These are phyloP conservation scores for Drosophila atripex DNA, from an alignment of 2,888 invertebrate species.

Conservation along the genomic window DNA sequence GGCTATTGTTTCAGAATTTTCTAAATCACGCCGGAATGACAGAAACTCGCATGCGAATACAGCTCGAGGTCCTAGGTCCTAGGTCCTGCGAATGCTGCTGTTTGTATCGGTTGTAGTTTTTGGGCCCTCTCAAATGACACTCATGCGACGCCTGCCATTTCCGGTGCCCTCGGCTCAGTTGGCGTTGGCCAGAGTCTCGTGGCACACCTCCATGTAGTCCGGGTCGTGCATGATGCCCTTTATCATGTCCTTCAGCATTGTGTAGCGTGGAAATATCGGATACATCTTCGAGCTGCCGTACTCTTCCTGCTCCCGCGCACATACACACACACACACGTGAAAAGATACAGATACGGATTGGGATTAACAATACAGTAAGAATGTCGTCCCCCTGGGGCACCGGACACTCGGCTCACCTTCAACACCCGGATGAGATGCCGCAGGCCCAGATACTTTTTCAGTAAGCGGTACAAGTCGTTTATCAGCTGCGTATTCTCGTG, in stretches of 20 bases:
- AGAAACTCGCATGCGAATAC: slow-evolving; percentile 60
- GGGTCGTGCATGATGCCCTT: slow-evolving; percentile 97
- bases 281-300: slow-evolving; percentile 96
- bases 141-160: slow-evolving; percentile 78
- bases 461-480: slow-evolving; percentile 94
- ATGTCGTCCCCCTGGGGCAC: not conserved
- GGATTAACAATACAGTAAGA: slow-evolving; percentile 2
- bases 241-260: slow-evolving; percentile 98
- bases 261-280: slow-evolving; percentile 97
- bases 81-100: slow-evolving; percentile 33
- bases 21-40: slow-evolving; percentile 61
- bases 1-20: slow-evolving; percentile 48
- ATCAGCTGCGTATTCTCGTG: slow-evolving; percentile 97
- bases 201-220: slow-evolving; percentile 98
- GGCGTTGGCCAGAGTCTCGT: slow-evolving; percentile 90
- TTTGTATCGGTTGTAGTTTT: slow-evolving; percentile 36
- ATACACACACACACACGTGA: not conserved
- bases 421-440: slow-evolving; percentile 94
- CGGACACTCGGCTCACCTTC: slow-evolving; percentile 86
- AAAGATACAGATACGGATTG: slow-evolving; percentile 11
- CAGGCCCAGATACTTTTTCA: slow-evolving; percentile 96
- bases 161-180: slow-evolving; percentile 79
- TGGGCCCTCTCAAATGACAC: slow-evolving; percentile 71
- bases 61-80: slow-evolving; percentile 19
- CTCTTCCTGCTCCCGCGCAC: slow-evolving; percentile 87